A percentile compares a stretch with the other conserved stretches of the same genome.
Evolutionary conservation across 2,113 vertebrate genomes (phyloP).

Genomic region (Bagarius yarrelli): DNA sequence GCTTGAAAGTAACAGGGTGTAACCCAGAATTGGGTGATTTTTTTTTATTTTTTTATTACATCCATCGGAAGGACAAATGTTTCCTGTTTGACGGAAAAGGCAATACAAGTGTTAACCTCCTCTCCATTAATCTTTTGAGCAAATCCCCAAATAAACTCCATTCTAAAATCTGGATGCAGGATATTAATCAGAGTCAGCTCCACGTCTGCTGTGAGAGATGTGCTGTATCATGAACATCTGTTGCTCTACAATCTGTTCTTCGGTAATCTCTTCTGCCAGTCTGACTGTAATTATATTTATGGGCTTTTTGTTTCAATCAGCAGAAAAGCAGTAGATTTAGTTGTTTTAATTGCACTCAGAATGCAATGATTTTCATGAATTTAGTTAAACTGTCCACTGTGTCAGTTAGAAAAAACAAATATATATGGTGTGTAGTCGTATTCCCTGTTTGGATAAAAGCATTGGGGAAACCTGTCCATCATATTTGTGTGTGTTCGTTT

Average conservation of each 20-base stretch:
- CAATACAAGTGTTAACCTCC: background rate
- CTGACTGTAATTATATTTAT: background rate
- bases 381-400: background rate
- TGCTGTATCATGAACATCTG: conserved; percentile 20
- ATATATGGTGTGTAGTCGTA: too few relatives aligned
- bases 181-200: conserved; percentile 10
- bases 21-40: too few relatives aligned
- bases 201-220: background rate
- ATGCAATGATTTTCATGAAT: background rate
- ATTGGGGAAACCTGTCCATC: too few relatives aligned
- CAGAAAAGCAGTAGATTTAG: background rate
- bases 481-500: too few relatives aligned
- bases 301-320: background rate
- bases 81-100: too few relatives aligned
- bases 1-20: too few relatives aligned
- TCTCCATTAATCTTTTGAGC: background rate
- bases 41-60: too few relatives aligned
- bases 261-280: background rate
- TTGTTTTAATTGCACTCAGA: background rate
- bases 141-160: background rate
- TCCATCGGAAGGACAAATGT: too few relatives aligned
- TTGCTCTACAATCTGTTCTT: conserved; percentile 7
- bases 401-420: too few relatives aligned
- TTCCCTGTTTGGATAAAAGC: too few relatives aligned
- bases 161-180: conserved; percentile 17